Evolutionary conservation across 2,113 vertebrate species (phyloP).

Genomic region (Anoplopoma fimbria): DNA sequence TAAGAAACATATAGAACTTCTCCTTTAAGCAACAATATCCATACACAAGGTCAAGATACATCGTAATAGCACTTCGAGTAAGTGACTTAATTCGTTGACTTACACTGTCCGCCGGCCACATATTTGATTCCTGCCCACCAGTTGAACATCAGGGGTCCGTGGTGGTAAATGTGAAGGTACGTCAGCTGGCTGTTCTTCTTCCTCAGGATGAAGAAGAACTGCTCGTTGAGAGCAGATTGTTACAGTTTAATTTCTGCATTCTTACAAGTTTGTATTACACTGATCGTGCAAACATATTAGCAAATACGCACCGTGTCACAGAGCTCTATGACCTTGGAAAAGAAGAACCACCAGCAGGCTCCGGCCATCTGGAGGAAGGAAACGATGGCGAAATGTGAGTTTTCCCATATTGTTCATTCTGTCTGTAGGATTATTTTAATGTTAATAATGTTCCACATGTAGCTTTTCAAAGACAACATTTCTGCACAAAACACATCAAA

Average conservation of each 20-base stretch:
- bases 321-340: slow-evolving; percentile 85
- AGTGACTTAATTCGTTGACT: slow-evolving; percentile 3
- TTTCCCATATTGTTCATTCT: background rate
- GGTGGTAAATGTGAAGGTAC: slow-evolving; percentile 89
- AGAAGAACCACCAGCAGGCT: slow-evolving; percentile 86
- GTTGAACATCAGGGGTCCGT: slow-evolving; percentile 87
- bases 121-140: slow-evolving; percentile 88
- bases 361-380: slow-evolving; percentile 86
- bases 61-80: background rate
- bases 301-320: slow-evolving; percentile 74
- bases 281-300: background rate
- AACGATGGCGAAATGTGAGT: background rate
- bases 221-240: background rate
- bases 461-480: background rate
- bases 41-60: background rate
- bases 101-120: slow-evolving; percentile 87
- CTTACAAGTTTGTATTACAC: background rate
- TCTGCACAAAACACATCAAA: background rate
- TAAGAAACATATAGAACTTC: background rate
- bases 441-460: background rate
- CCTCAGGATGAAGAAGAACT: slow-evolving; percentile 88
- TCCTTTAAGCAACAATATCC: background rate
- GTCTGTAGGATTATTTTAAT: background rate
- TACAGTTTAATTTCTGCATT: background rate
- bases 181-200: slow-evolving; percentile 88